phyloP scores from a whole-genome alignment of 2,113 vertebrate species.

The Amblyornis subalaris region DNA sequence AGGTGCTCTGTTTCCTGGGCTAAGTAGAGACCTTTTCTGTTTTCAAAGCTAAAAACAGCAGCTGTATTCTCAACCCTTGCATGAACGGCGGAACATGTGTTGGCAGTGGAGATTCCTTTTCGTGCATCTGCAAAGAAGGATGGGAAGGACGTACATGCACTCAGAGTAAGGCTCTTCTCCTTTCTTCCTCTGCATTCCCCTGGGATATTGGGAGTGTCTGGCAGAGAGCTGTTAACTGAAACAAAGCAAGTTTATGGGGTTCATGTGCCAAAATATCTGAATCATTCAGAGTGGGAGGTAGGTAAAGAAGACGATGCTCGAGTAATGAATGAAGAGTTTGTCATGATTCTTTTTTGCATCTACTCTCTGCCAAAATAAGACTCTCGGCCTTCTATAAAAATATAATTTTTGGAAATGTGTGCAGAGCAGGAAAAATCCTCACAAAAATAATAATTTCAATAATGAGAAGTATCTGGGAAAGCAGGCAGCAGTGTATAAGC shows the following conservation, averaged over 20 bases:
- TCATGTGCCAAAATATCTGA: constrained; percentile 53
- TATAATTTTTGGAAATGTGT: not conserved
- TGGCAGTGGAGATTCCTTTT: constrained; percentile 85
- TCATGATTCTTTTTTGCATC: not conserved
- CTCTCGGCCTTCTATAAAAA: not conserved
- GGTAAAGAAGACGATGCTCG: not conserved
- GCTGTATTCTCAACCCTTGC: constrained; percentile 88
- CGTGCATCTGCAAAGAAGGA: constrained; percentile 93
- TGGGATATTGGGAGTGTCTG: constrained; percentile 40
- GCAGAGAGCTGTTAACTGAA: not conserved
- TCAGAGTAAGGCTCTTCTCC: constrained; percentile 78
- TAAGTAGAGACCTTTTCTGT: not conserved
- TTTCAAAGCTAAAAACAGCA: constrained; percentile 85
- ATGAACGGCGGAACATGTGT: constrained; percentile 92
- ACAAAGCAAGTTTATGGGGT: constrained; percentile 20
- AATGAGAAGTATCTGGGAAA: not conserved
- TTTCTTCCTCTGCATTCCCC: not conserved
- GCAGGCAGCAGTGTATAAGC: not conserved
- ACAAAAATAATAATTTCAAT: not conserved
- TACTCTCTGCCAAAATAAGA: not conserved
- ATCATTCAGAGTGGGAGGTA: constrained; percentile 55
- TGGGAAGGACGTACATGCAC: constrained; percentile 91
- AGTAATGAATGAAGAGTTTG: constrained; percentile 28
- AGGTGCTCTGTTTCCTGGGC: not conserved
- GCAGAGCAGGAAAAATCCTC: not conserved